Evolutionary conservation across 2,888 invertebrate species (phyloP), one percentile per base, ranked within the genome.

Genomic region (Oligia strigilis): DNA sequence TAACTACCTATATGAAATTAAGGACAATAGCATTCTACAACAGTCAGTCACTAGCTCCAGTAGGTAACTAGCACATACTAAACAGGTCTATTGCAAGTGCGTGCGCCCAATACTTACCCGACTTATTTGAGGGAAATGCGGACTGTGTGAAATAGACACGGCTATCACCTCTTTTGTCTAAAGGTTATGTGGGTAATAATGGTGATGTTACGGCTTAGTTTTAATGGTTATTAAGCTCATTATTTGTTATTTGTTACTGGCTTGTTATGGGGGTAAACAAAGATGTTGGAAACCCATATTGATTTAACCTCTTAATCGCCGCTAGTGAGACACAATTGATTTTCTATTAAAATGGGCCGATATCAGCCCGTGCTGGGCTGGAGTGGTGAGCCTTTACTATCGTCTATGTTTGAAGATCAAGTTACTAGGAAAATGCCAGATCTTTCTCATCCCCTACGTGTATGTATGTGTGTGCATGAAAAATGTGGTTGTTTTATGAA

Each of bases 121-220:
- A 88, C 88, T 91, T 89, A 91, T 92, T 90, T 46, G 58, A 90
- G 89, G 86, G 90, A 91, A 91, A 90, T 90, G 89, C 90, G 90
- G 90, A 91, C 90, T 92, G 94, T 93, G 94, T 93, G 93, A 93
- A 95, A 94, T 92, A 94, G 93, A 93, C 90, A 91, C 89, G 82
- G 87, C 88, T 89, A 92, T 90, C 92, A 90, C 91, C 90, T 89
- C 80, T 75, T 77, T 77, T 82, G 82, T 80, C 82, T 72, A 62
- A 69, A 78, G 62, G 72, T 82, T 80, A 75, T 75, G 66, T 55
- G 62, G 23, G 19, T 69, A 78, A 36, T 83, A 86, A 85, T 78
- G 71, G 71, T 52, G n/a, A 40, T 69, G 40, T 88, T 80, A 78
- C 23, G 46, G 36, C 36, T 75, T 46, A 66, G 69, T 72, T 89